Percentiles rank a stretch among this genome's conserved stretches.
phyloP scores from a whole-genome alignment of 2,113 vertebrate genomes.

The Neogobius melanostomus region DNA sequence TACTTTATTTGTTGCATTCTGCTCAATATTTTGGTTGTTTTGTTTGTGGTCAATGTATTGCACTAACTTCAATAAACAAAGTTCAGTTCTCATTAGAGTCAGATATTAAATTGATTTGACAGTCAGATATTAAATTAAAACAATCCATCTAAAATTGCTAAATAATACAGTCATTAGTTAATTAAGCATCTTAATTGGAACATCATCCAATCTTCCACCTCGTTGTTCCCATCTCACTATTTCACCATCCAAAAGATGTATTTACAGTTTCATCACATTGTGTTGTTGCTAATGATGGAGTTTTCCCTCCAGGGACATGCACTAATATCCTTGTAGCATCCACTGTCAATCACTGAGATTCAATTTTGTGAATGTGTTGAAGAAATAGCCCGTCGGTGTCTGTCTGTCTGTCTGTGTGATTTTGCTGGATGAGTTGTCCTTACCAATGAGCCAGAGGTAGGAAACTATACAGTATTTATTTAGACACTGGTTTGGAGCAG shows the following conservation, averaged over 20 bases:
- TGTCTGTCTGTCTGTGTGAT: background rate
- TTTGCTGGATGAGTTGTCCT: slow-evolving; percentile 25
- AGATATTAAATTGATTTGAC: too few species aligned
- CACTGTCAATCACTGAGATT: slow-evolving; percentile 43
- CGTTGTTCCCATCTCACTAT: background rate
- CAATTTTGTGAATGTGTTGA: slow-evolving; percentile 14
- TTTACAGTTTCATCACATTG: slow-evolving; percentile 33
- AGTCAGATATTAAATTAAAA: too few species aligned
- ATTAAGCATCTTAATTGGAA: slow-evolving; percentile 45
- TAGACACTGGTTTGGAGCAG: slow-evolving; percentile 12
- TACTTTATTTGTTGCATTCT: too few species aligned
- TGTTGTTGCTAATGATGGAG: slow-evolving; percentile 34
- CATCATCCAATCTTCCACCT: background rate
- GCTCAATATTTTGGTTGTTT: too few species aligned
- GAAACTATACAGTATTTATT: slow-evolving; percentile 9
- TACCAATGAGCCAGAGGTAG: slow-evolving; percentile 17
- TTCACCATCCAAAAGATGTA: slow-evolving; percentile 23
- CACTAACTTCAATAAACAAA: too few species aligned
- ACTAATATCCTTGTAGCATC: slow-evolving; percentile 33
- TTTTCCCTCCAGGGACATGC: slow-evolving; percentile 32
- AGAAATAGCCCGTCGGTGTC: background rate
- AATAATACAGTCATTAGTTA: slow-evolving; percentile 37
- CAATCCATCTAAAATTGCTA: slow-evolving; percentile 22
- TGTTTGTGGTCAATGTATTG: too few species aligned
- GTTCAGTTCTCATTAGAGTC: too few species aligned